These are phyloP conservation scores for Phyllotreta cruciferae DNA, from an alignment of 2,888 invertebrate genomes.

Conservation along the genomic window DNA sequence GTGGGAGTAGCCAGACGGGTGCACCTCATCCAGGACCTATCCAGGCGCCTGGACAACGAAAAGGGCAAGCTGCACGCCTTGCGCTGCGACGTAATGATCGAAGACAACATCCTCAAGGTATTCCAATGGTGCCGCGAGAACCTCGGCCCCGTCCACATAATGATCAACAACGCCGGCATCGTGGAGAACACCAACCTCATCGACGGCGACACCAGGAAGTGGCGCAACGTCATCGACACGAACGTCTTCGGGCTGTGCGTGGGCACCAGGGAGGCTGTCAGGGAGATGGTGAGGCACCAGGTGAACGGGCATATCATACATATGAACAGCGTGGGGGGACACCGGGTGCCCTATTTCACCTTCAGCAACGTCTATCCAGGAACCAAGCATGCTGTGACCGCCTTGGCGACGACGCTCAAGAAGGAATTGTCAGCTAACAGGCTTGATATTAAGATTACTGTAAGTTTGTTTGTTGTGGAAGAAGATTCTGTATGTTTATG, in stretches of 20 bases:
- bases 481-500: not conserved
- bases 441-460: slow-evolving; percentile 37
- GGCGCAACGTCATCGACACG: slow-evolving; percentile 39
- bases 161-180: slow-evolving; percentile 57
- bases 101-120: slow-evolving; percentile 50
- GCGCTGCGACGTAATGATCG: slow-evolving; percentile 54
- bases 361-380: slow-evolving; percentile 39
- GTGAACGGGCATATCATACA: slow-evolving; percentile 49
- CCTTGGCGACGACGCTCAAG: slow-evolving; percentile 34
- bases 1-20: slow-evolving; percentile 43
- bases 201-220: slow-evolving; percentile 43
- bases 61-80: slow-evolving; percentile 51
- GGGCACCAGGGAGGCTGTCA: slow-evolving; percentile 46
- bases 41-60: slow-evolving; percentile 34
- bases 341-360: slow-evolving; percentile 41
- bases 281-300: slow-evolving; percentile 44
- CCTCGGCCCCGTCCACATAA: slow-evolving; percentile 53
- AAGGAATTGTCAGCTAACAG: slow-evolving; percentile 28
- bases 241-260: slow-evolving; percentile 38
- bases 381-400: slow-evolving; percentile 39
- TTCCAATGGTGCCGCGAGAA: slow-evolving; percentile 53
- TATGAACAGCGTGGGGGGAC: slow-evolving; percentile 48
- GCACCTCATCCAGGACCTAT: slow-evolving; percentile 39
- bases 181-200: slow-evolving; percentile 39
- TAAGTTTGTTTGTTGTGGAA: slow-evolving; percentile 20